phyloP scores from a whole-genome alignment of 2,888 invertebrate species.

The Julus scandinavius region DNA sequence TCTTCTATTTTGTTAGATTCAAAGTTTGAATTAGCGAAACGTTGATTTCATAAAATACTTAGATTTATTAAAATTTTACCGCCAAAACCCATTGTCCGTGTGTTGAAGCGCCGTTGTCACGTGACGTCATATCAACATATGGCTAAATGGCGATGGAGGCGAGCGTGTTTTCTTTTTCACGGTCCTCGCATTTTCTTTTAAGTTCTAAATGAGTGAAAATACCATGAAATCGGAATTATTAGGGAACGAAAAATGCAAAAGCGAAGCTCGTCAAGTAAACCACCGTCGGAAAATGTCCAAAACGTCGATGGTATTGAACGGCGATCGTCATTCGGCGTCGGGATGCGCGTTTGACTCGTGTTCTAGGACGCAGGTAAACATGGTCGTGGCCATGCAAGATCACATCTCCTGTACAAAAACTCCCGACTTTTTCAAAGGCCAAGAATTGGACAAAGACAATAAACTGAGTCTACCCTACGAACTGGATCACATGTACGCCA shows the following conservation, averaged over 20 bases:
- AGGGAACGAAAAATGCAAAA: slow-evolving; percentile 49
- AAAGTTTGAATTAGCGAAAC: too few species aligned
- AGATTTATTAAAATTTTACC: too few species aligned
- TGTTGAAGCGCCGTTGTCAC: neutral
- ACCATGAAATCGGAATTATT: slow-evolving; percentile 57
- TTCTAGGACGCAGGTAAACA: slow-evolving; percentile 50
- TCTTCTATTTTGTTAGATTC: too few species aligned
- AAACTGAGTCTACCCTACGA: slow-evolving; percentile 67
- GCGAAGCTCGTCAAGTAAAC: slow-evolving; percentile 27
- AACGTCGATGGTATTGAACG: slow-evolving; percentile 50
- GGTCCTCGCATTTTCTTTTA: neutral
- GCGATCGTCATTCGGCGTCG: neutral
- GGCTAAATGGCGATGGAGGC: slow-evolving; percentile 47
- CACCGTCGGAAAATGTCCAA: slow-evolving; percentile 55
- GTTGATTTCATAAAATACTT: too few species aligned
- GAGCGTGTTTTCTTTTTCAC: slow-evolving; percentile 42
- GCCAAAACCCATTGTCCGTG: neutral
- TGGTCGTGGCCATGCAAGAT: slow-evolving; percentile 60
- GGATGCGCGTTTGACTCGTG: slow-evolving; percentile 28
- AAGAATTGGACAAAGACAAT: slow-evolving; percentile 53
- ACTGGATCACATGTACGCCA: slow-evolving; percentile 80
- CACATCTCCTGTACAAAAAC: slow-evolving; percentile 61
- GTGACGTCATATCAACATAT: slow-evolving; percentile 42
- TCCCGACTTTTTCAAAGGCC: slow-evolving; percentile 55
- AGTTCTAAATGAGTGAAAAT: slow-evolving; percentile 53